Conservation (phyloP, 1,140 invertebrate species). For the Pectinophora gossypiella region DNA sequence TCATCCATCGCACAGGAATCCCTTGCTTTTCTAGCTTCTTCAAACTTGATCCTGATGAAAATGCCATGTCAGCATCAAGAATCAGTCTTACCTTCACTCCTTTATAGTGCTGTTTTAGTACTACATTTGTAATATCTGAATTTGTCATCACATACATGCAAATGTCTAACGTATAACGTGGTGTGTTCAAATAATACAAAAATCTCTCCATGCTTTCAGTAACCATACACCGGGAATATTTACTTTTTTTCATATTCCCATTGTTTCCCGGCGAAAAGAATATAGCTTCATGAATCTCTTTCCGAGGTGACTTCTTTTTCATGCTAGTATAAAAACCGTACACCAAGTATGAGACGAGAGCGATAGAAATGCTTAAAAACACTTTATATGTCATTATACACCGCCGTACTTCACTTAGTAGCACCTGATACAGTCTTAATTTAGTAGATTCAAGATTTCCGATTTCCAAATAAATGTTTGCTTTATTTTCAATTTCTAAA, state of each 20-base stretch:
- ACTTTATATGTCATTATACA: no score
- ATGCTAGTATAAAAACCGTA: slow-evolving; percentile 36
- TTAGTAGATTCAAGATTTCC: no score
- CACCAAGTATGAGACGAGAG: slow-evolving; percentile 32
- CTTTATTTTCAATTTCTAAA: no score
- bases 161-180: slow-evolving; percentile 45
- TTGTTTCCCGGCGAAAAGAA: slow-evolving; percentile 38
- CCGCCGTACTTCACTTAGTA: no score
- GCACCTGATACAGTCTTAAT: no score
- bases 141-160: slow-evolving; percentile 65
- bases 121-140: slow-evolving; percentile 38
- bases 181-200: slow-evolving; percentile 40
- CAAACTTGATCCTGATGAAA: slow-evolving; percentile 36
- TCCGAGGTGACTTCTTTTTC: slow-evolving; percentile 26
- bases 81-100: slow-evolving; percentile 56
- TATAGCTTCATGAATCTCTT: slow-evolving; percentile 56
- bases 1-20: slow-evolving; percentile 61
- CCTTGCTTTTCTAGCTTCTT: slow-evolving; percentile 44
- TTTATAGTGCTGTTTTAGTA: slow-evolving; percentile 43
- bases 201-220: slow-evolving; percentile 47
- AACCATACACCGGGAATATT: slow-evolving; percentile 45
- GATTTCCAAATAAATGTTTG: no score
- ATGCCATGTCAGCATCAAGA: slow-evolving; percentile 66
- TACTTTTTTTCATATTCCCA: slow-evolving; percentile 45
- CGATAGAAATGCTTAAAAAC: slow-evolving; percentile 23